Evolutionary conservation across 2,888 invertebrate species (phyloP).

Genomic region (Lordiphosa andalusiaca): DNA sequence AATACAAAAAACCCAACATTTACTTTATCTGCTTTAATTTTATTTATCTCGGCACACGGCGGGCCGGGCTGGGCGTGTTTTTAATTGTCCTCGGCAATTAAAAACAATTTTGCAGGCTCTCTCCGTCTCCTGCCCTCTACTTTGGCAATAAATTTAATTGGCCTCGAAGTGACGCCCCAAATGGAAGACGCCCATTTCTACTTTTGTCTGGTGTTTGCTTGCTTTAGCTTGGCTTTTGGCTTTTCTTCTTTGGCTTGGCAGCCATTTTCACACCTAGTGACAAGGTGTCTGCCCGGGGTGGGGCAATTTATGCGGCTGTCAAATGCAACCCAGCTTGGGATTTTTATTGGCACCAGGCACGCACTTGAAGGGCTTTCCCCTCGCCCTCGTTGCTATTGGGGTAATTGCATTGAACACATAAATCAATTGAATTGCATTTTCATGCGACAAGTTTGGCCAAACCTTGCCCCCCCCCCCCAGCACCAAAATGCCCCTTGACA

Average conservation of each 20-base stretch:
- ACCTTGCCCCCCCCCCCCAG: conserved; percentile 22
- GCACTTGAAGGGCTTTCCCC: conserved; percentile 28
- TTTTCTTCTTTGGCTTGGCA: conserved; percentile 30
- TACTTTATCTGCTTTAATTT: conserved; percentile 27
- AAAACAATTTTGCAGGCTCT: conserved; percentile 65
- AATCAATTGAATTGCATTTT: conserved; percentile 75
- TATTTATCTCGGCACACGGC: conserved; percentile 30
- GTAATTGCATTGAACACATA: conserved; percentile 74
- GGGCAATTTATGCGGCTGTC: conserved; percentile 72
- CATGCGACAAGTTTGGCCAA: conserved; percentile 68
- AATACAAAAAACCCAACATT: conserved; percentile 14
- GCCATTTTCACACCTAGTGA: conserved; percentile 67
- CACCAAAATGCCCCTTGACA: conserved; percentile 2
- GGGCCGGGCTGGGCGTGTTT: conserved; percentile 56
- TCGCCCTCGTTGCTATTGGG: conserved; percentile 24
- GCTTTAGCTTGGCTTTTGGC: conserved; percentile 20
- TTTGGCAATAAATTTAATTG: conserved; percentile 68
- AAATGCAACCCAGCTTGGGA: conserved; percentile 62
- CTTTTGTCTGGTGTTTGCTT: conserved; percentile 51
- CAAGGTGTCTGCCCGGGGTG: conserved; percentile 47
- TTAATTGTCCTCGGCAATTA: conserved; percentile 70
- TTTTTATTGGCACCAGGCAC: conserved; percentile 70
- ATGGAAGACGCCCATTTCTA: conserved; percentile 43
- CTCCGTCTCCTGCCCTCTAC: no score
- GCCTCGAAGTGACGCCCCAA: conserved; percentile 55